Base-by-base conservation (phyloP, 2,797 vertebrate species). In the Enteromius trimaculatus region DNA sequence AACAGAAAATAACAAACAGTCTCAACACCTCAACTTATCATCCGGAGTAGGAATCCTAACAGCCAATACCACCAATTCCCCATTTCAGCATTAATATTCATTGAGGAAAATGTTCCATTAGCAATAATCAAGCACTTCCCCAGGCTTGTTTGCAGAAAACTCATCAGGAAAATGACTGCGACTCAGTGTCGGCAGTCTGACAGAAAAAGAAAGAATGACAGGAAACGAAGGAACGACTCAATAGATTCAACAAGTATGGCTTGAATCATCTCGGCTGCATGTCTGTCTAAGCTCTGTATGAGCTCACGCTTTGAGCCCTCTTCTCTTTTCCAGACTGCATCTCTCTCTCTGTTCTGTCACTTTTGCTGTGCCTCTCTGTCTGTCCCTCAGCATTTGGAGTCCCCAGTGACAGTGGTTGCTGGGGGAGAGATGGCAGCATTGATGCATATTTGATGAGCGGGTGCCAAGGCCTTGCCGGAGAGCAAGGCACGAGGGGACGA, bases 391-490 rank as follows among this genome's bases (percentile, higher is more conserved):
- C 39, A 82, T 69, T 78, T 85, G 69, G 85, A 88, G 74, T 86
- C 85, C 86, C 86, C 29, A 37, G 80, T 86, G 82, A 81, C 84
- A 72, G 55, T 47, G 78, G 82, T 85, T 90, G 86, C 87, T 85
- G 81, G 79, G 72, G 86, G 78, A 87, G 81, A 88, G 80, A 80
- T 79, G 85, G 55, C 37, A 81, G 86, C 62, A 75, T 79, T 87
- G 81, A 87, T 92, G 79, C 87, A 91, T 92, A 90, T 90, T 92
- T 91, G 85, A 92, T 89, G 89, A 92, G 86, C 29, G 80, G 83
- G 89, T 89, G 86, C 87, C 70, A 87, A 84, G 87, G 86, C 72
- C 81, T 83, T 80, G 84, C 84, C 62, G 44, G 77, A 80, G 88
- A 87, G 85, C 81, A 87, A 87, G 86, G 77, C 82, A 86, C 77